These are phyloP conservation scores for Parelbella ahira DNA, from an alignment of 2,888 invertebrate genomes.

Conservation along the genomic window DNA sequence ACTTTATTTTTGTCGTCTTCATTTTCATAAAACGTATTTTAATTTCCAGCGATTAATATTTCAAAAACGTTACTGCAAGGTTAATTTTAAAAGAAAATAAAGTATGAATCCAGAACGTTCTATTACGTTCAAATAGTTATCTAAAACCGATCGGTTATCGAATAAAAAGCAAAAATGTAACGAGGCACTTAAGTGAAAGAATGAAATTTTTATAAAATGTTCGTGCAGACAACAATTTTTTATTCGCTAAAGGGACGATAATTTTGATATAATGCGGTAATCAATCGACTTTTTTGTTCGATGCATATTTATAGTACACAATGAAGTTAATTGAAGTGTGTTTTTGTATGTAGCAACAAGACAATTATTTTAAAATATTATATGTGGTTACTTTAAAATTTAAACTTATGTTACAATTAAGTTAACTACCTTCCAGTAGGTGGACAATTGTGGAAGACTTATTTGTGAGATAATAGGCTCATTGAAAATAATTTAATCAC, in stretches of 20 bases:
- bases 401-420: constrained; percentile 5
- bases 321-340: constrained; percentile 14
- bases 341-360: constrained; percentile 12
- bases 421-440: constrained; percentile 12
- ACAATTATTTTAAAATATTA: constrained; percentile 18
- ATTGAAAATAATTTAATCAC: too few relatives aligned
- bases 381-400: constrained; percentile 5
- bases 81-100: too few relatives aligned
- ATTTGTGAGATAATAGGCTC: too few relatives aligned
- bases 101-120: too few relatives aligned
- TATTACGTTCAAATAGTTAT: too few relatives aligned
- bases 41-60: too few relatives aligned
- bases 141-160: neutral
- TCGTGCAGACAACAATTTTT: constrained; percentile 9
- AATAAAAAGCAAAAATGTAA: constrained; percentile 8
- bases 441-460: neutral
- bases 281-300: constrained; percentile 15
- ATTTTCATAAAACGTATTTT: too few relatives aligned
- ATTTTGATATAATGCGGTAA: constrained; percentile 18
- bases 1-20: too few relatives aligned
- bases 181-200: neutral
- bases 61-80: too few relatives aligned
- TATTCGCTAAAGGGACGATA: constrained; percentile 5
- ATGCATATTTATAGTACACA: constrained; percentile 11
- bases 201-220: constrained; percentile 2